Evolutionary conservation across 2,888 invertebrate genomes (phyloP).

Genomic region (Tetramorium bicarinatum): DNA sequence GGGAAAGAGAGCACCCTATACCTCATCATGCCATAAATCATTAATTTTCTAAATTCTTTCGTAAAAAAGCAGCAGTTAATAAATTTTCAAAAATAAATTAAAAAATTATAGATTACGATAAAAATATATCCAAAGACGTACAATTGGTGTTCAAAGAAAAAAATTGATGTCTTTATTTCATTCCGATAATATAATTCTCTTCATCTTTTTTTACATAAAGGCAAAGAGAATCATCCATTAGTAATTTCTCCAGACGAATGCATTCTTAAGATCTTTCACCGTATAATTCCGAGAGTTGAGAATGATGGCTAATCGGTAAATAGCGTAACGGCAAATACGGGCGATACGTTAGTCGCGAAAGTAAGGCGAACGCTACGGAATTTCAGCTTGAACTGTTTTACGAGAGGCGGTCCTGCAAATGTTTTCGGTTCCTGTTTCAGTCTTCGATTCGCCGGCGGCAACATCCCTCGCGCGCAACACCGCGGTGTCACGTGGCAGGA

Average conservation of each 20-base stretch:
- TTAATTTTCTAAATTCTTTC: slow-evolving; percentile 16
- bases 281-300: neutral
- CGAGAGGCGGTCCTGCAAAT: slow-evolving; percentile 9
- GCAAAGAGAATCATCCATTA: neutral
- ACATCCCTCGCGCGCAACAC: slow-evolving; percentile 25
- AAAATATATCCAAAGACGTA: neutral
- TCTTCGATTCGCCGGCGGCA: slow-evolving; percentile 44
- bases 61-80: neutral
- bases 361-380: slow-evolving; percentile 12
- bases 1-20: neutral
- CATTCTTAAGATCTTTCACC: neutral
- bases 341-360: neutral
- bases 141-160: neutral
- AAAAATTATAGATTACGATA: neutral
- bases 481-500: slow-evolving; percentile 53
- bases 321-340: neutral
- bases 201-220: neutral
- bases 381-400: slow-evolving; percentile 40
- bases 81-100: neutral
- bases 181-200: neutral
- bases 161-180: neutral
- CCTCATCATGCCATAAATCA: too few relatives aligned
- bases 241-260: neutral
- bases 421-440: slow-evolving; percentile 25
- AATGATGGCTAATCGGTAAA: slow-evolving; percentile 1